Evolutionary conservation across 2,888 invertebrate species (phyloP), one percentile per base, ranked within the genome.

Genomic region (Cephus runcator): DNA sequence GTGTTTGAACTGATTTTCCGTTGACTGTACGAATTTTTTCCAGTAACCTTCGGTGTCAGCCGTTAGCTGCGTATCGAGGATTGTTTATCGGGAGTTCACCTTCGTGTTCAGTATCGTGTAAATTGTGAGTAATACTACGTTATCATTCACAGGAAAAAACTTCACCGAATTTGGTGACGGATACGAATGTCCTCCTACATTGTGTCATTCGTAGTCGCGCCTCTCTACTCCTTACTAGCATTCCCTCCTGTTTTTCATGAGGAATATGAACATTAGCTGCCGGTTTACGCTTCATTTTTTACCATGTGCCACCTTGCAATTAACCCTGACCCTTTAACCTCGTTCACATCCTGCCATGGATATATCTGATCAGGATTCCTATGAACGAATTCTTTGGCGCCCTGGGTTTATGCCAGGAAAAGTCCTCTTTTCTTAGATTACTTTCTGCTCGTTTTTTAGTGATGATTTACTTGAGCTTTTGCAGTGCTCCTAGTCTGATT

Each of bases 261-360:
- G 31, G 23, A 71, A 71, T 71, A 71, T 12, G 3, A 71, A 56
- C 2, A 9, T 9, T 34, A 23, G 71, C 12, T 71, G 71, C 71
- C 71, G 71, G 71, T 71, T 71, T 23, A 31, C 0, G 31, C 71
- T 71, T 33, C 4, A 71, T 31, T 71, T 71, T 34, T 23, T 12
- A 33, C 71, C 12, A 12, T 31, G 71, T 31, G 31, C 0, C 6
- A 4, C 23, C 34, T 31, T 31, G 12, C 15, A 23, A 9, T 35
- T 56, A 79, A 33, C 82, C 80, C 80, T 82, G 82, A 82, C 82
- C 82, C 80, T 82, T 82, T 81, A 82, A 82, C 82, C 82, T 81
- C 81, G 68, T 79, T 82, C 79, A 36, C 71, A 12, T 30, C 71
- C 56, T 56, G 23, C 56, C 23, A 56, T 56, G 56, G 23, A 56